phyloP scores from a whole-genome alignment of 2,797 vertebrate genomes.

The Gymnocypris eckloni region DNA sequence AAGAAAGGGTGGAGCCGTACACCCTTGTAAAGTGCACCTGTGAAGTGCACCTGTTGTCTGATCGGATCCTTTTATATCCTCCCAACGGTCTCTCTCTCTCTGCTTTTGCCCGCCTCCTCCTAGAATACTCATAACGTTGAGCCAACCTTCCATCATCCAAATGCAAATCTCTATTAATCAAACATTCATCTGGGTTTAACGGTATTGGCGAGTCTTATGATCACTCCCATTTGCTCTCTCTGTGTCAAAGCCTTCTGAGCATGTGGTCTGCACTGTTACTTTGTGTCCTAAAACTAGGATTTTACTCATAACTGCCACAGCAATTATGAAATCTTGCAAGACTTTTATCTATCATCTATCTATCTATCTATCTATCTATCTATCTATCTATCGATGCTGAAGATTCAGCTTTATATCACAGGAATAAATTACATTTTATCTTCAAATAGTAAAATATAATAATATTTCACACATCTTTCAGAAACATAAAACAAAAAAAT shows the following conservation, averaged over 20 bases:
- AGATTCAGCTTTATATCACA: too few relatives aligned
- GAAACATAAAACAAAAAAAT: background rate
- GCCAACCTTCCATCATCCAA: constrained; percentile 39
- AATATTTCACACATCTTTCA: background rate
- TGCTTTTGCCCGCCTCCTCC: background rate
- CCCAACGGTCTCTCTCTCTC: constrained; percentile 17
- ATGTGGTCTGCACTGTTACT: too few relatives aligned
- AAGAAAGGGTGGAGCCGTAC: background rate
- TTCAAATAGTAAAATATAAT: too few relatives aligned
- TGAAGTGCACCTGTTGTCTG: constrained; percentile 25
- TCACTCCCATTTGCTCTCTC: constrained; percentile 10
- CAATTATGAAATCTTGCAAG: background rate
- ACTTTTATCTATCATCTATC: too few relatives aligned
- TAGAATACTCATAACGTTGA: constrained; percentile 38
- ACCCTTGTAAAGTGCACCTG: constrained; percentile 21
- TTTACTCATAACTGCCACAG: constrained; percentile 8
- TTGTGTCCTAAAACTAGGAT: too few relatives aligned
- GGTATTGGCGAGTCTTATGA: background rate
- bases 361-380: too few relatives aligned
- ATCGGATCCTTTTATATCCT: constrained; percentile 32
- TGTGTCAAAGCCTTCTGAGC: background rate
- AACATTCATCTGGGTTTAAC: constrained; percentile 32
- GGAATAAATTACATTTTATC: too few relatives aligned
- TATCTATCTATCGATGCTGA: too few relatives aligned
- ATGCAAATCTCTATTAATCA: constrained; percentile 48